phyloP scores from a whole-genome alignment of 2,113 vertebrate genomes.

The Eretmochelys imbricata region DNA sequence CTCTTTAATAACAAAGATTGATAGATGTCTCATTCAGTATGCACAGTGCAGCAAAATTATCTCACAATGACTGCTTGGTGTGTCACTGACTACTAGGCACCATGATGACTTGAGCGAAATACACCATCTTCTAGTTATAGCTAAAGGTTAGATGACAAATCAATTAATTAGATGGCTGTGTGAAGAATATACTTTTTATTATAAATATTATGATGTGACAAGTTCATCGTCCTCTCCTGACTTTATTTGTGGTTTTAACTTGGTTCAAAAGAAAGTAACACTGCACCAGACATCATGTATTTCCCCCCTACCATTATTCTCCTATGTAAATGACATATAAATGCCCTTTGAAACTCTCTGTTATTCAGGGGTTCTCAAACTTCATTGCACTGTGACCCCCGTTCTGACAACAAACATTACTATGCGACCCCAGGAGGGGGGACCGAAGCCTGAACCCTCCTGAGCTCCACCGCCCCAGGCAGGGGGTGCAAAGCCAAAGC shows the following conservation, averaged over 20 bases:
- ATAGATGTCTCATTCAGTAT: background rate
- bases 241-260: background rate
- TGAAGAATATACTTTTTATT: background rate
- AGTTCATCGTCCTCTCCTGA: background rate
- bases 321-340: background rate
- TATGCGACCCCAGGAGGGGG: too few relatives aligned
- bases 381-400: too few relatives aligned
- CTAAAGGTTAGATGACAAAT: slow-evolving; percentile 44
- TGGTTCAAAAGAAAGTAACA: background rate
- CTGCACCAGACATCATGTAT: background rate
- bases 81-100: background rate
- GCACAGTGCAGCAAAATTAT: slow-evolving; percentile 22
- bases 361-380: too few relatives aligned
- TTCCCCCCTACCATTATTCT: background rate
- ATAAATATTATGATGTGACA: background rate
- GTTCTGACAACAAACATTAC: too few relatives aligned
- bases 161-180: background rate
- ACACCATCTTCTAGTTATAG: background rate
- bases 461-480: too few relatives aligned
- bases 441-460: too few relatives aligned
- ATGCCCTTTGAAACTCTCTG: background rate
- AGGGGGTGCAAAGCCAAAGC: too few relatives aligned
- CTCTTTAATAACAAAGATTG: background rate
- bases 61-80: background rate
- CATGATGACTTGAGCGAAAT: background rate